A percentile compares a stretch with the other conserved stretches of the same genome.
Evolutionary conservation across 2,797 vertebrate species (phyloP).

Genomic region (Lepidocolaptes lacrymiger): DNA sequence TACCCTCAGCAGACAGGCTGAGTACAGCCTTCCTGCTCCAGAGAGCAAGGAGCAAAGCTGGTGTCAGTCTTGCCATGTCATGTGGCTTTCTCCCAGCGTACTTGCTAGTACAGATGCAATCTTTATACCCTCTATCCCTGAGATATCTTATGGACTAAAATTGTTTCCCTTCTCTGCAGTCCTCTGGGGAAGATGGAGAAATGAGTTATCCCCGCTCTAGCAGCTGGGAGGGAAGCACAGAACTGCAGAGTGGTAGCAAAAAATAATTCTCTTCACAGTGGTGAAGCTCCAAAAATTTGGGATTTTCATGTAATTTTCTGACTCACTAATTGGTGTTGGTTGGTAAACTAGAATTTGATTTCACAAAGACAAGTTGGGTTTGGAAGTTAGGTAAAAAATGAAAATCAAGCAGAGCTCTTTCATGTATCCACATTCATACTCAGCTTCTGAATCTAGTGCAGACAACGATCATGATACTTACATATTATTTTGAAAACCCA

Average conservation of each 20-base stretch:
- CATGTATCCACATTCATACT: fast-evolving
- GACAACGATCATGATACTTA: not conserved
- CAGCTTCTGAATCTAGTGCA: not conserved
- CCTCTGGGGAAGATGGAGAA: not conserved
- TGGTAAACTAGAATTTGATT: not conserved
- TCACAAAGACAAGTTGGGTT: not conserved
- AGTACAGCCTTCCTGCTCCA: not conserved
- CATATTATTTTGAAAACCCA: not conserved
- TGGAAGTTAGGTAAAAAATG: not conserved
- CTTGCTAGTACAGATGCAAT: not conserved
- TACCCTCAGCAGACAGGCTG: not conserved
- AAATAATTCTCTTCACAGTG: no score
- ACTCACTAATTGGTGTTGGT: not conserved
- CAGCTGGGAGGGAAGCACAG: not conserved
- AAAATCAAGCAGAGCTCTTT: not conserved
- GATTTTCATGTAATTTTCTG: not conserved
- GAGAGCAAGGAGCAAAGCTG: not conserved
- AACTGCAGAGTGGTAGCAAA: not conserved
- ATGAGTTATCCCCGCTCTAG: fast-evolving
- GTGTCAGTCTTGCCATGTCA: not conserved
- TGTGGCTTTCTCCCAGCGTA: not conserved
- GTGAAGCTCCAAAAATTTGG: not conserved
- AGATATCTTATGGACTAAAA: not conserved
- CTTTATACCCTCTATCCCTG: not conserved
- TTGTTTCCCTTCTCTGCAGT: not conserved